These are phyloP conservation scores for Rafetus swinhoei DNA, from an alignment of 2,113 vertebrate species.

Conservation along the genomic window DNA sequence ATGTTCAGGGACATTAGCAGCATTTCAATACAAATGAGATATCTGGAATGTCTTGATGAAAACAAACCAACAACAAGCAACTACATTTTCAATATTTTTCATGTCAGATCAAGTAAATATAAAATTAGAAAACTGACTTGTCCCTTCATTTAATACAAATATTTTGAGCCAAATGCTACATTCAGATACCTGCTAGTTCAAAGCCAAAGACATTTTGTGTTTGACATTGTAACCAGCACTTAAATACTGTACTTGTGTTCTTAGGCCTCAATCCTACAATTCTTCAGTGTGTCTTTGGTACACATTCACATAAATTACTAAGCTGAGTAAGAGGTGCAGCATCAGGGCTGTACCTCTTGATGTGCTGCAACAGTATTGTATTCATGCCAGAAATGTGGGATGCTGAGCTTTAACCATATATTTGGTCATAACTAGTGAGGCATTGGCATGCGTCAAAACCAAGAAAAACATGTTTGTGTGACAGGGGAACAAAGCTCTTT, in stretches of 20 bases:
- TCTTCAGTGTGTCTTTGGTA: background rate
- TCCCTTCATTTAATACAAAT: background rate
- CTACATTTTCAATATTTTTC: background rate
- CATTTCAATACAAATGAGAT: background rate
- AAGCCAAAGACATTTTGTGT: background rate
- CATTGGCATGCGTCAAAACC: background rate
- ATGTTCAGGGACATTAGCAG: background rate
- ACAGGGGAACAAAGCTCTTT: background rate
- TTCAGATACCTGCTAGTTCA: fast-evolving
- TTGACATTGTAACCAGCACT: background rate
- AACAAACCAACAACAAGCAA: background rate
- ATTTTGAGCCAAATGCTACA: background rate
- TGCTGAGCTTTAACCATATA: background rate
- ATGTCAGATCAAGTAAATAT: background rate
- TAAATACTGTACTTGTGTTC: background rate
- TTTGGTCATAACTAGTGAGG: background rate
- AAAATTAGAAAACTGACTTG: background rate
- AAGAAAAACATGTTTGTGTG: background rate
- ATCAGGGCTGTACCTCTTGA: background rate
- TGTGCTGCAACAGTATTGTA: background rate
- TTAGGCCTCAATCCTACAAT: background rate
- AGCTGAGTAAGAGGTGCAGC: background rate
- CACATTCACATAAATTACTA: background rate
- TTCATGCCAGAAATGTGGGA: background rate
- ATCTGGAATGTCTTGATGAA: background rate